Conservation (phyloP, 2,888 invertebrate genomes). For the Plagodis dolabraria region DNA sequence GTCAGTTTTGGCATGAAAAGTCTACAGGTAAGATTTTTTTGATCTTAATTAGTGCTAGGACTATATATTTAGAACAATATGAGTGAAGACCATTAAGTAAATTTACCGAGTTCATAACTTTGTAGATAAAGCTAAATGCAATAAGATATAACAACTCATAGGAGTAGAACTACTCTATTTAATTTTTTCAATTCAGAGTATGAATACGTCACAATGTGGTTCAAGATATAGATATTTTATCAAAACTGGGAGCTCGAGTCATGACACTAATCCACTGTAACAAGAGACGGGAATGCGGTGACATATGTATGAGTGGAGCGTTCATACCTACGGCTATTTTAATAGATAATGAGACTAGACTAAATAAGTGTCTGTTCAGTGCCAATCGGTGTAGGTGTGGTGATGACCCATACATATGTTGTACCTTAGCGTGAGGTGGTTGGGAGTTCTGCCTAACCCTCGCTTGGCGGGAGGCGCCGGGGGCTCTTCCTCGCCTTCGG, state of each 20-base stretch:
- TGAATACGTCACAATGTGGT: too few relatives aligned
- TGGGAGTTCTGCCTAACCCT: conserved; percentile 95
- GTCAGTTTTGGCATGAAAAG: too few relatives aligned
- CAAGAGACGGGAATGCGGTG: conserved; percentile 40
- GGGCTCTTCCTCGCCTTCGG: conserved; percentile 94
- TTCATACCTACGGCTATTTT: conserved; percentile 61
- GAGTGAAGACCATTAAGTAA: too few relatives aligned
- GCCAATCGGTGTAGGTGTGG: conserved; percentile 51
- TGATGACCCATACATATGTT: conserved; percentile 73
- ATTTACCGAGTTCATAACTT: too few relatives aligned
- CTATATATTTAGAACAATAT: too few relatives aligned
- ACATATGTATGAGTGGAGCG: conserved; percentile 76
- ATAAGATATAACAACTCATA: too few relatives aligned
- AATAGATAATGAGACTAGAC: conserved; percentile 14
- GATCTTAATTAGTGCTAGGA: too few relatives aligned
- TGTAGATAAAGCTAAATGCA: too few relatives aligned
- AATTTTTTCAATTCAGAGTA: too few relatives aligned
- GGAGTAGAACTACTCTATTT: too few relatives aligned
- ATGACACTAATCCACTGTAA: conserved; percentile 1
- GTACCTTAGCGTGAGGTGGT: conserved; percentile 94
- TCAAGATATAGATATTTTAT: background rate
- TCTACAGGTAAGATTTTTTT: too few relatives aligned
- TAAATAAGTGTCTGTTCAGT: conserved; percentile 14
- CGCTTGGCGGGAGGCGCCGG: conserved; percentile 86
- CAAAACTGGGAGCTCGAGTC: background rate